Base-by-base conservation (phyloP, 2,113 vertebrate genomes). In the Paracyprichromis sp. region DNA sequence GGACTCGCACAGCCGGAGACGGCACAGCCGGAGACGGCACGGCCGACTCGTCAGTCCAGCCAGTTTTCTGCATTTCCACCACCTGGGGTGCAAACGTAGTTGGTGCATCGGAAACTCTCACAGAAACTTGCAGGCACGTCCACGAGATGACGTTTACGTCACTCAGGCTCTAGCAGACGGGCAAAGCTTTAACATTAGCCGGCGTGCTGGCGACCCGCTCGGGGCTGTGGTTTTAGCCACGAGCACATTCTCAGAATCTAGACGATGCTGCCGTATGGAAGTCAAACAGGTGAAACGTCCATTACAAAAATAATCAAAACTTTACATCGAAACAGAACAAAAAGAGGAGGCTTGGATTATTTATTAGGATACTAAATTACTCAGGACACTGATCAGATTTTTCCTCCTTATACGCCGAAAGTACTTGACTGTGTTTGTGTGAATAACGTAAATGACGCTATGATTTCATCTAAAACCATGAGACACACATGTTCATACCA, bases 11-110 rank as follows among this genome's bases (percentile, higher is more conserved):
- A 29, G 24, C 4, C 3, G 1, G 40, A 0, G 40, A 17, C 43
- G 4, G 24, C 4, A 0, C 2, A 24, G 2, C 43, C 4, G 9
- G n/a, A 0, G 40, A 17, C 43, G 4, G 24, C 4, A 0, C 2
- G 43, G 2, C 43, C 4, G 9, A 17, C 21, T 73, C 21, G 3
- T 19, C 9, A 2, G 4, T 76, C 40, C 69, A 29, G 1, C 10
- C 5, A 4, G 2, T 26, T 45, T 45, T 17, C 38, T 45, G 5
- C 19, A 40, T 1, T 40, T 71, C 11, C 19, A 1, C 36, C 63
- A 40, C 16, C 29, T 11, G 59, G 9, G 2, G 16, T 11, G 29
- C 36, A 71, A 43, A 9, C 1, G 9, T 29, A 29, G 69, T 17
- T 7, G 21, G n/a, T 45, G 66, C 66, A 26, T 26, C 5, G 8